phyloP scores from a whole-genome alignment of 1,140 invertebrate genomes.

The Calephelis nemesis region DNA sequence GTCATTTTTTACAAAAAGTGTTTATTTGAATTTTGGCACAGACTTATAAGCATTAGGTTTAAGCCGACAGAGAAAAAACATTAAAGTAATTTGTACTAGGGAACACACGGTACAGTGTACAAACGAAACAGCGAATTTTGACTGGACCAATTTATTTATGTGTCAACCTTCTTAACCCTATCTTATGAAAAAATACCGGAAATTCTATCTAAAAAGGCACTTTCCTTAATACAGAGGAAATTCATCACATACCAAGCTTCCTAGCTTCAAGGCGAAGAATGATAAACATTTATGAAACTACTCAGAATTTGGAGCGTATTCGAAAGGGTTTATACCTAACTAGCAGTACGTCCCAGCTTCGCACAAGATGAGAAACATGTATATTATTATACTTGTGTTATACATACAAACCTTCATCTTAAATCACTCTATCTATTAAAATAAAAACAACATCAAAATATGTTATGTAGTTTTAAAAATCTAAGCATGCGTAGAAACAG shows the following conservation, averaged over 20 bases:
- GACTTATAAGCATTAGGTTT: too few species aligned
- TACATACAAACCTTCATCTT: too few species aligned
- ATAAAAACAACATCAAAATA: too few species aligned
- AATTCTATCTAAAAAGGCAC: neutral
- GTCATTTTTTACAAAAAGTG: too few species aligned
- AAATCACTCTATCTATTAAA: too few species aligned
- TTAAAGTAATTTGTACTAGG: too few species aligned
- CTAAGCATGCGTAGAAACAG: too few species aligned
- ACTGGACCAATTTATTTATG: neutral
- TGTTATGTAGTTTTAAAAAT: too few species aligned
- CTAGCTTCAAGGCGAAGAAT: neutral
- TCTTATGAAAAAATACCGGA: constrained; percentile 9
- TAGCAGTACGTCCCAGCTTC: too few species aligned
- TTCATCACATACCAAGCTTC: neutral
- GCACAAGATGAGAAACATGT: neutral
- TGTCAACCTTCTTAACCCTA: neutral
- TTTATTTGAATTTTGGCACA: too few species aligned
- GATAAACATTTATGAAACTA: too few species aligned
- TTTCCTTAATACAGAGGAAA: neutral
- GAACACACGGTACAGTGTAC: neutral
- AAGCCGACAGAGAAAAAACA: too few species aligned
- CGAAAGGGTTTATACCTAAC: neutral
- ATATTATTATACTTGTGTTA: neutral
- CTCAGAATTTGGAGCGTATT: neutral
- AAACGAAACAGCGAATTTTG: neutral